Conservation (phyloP, 2,113 vertebrate species). For the Coptodon rendalli region DNA sequence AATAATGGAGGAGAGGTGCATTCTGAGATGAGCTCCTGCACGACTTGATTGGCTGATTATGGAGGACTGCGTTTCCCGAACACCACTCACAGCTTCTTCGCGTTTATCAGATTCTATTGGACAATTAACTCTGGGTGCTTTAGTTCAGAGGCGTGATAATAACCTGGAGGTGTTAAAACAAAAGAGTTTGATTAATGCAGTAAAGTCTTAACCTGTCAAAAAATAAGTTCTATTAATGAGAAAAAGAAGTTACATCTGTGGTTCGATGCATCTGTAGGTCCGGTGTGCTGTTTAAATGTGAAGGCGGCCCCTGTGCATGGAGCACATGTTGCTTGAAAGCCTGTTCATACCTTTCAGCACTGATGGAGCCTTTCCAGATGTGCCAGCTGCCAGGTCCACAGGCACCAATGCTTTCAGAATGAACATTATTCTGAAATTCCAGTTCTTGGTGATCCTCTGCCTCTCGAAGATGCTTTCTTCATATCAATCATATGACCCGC, state of each 20-base stretch:
- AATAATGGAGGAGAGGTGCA: neutral
- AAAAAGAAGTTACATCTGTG: neutral
- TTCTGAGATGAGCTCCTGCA: neutral
- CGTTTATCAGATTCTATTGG: neutral
- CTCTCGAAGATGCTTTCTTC: neutral
- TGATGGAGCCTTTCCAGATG: neutral
- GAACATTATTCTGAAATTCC: neutral
- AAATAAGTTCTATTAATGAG: neutral
- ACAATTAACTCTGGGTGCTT: neutral
- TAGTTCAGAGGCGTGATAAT: accelerated
- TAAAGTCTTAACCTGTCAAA: neutral
- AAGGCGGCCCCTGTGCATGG: neutral
- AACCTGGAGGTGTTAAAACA: neutral
- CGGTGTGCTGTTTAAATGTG: neutral
- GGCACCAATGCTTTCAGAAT: neutral
- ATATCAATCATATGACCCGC: neutral
- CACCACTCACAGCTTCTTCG: neutral
- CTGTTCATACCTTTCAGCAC: neutral
- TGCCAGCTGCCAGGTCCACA: neutral
- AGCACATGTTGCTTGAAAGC: neutral
- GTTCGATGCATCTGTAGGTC: neutral
- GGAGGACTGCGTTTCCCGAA: neutral
- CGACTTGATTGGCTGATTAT: neutral
- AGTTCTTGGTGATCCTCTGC: neutral
- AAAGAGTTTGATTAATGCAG: neutral